These are phyloP conservation scores for Hippocampus guttulatus DNA, from an alignment of 2,113 vertebrate species.

Conservation along the genomic window DNA sequence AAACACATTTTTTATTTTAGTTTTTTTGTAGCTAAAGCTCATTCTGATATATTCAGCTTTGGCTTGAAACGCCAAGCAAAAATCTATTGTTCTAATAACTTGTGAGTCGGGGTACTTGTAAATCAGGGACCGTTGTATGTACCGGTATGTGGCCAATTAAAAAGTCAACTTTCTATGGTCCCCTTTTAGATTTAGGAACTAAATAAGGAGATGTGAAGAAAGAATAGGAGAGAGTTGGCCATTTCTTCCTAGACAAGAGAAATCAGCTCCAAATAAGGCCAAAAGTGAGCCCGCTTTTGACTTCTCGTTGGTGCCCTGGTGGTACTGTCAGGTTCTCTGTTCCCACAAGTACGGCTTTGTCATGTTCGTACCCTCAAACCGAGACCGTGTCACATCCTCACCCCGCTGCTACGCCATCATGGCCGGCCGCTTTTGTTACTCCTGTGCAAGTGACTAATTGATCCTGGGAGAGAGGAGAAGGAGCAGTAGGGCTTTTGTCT, in stretches of 20 bases:
- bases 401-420: constrained; percentile 42
- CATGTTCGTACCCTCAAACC: constrained; percentile 60
- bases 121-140: too few species aligned
- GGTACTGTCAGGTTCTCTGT: constrained; percentile 52
- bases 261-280: background rate
- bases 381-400: constrained; percentile 59
- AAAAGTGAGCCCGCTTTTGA: background rate
- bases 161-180: too few species aligned
- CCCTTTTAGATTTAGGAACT: too few species aligned
- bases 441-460: constrained; percentile 69
- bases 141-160: too few species aligned
- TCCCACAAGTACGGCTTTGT: constrained; percentile 46
- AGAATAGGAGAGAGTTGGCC: constrained; percentile 31
- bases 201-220: too few species aligned
- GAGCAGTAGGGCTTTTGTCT: constrained; percentile 43
- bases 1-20: too few species aligned
- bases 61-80: too few species aligned
- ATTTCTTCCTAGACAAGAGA: constrained; percentile 12
- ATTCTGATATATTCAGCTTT: too few species aligned
- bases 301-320: constrained; percentile 30
- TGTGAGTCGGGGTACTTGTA: too few species aligned
- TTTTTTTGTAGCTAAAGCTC: too few species aligned
- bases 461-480: constrained; percentile 57
- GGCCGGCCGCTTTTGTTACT: constrained; percentile 58
- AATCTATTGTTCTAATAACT: too few species aligned